phyloP scores from a whole-genome alignment of 2,888 invertebrate species.

The Deilephila porcellus region DNA sequence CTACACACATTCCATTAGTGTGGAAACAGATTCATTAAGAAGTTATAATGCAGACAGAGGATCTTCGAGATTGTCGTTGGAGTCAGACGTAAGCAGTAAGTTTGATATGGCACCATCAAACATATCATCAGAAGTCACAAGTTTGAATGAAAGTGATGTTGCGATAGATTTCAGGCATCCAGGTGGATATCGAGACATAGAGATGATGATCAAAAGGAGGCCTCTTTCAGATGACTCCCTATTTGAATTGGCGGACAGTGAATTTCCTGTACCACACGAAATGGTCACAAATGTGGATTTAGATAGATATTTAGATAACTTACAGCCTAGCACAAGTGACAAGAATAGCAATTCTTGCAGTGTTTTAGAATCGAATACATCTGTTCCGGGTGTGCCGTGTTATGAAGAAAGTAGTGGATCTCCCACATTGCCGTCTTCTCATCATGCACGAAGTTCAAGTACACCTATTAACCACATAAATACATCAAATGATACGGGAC shows the following conservation, averaged over 20 bases:
- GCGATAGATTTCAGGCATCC: slow-evolving; percentile 84
- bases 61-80: slow-evolving; percentile 76
- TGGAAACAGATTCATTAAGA: slow-evolving; percentile 75
- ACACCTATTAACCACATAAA: slow-evolving; percentile 64
- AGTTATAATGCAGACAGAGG: slow-evolving; percentile 79
- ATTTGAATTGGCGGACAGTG: slow-evolving; percentile 87
- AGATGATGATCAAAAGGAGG: slow-evolving; percentile 87
- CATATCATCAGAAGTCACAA: slow-evolving; percentile 72
- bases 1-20: slow-evolving; percentile 66
- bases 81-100: slow-evolving; percentile 81
- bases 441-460: slow-evolving; percentile 69
- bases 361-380: slow-evolving; percentile 51
- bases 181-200: slow-evolving; percentile 78
- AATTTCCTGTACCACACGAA: slow-evolving; percentile 80
- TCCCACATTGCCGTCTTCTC: slow-evolving; percentile 48
- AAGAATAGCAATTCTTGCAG: slow-evolving; percentile 41
- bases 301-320: slow-evolving; percentile 87
- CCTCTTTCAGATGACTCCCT: slow-evolving; percentile 91
- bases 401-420: slow-evolving; percentile 59
- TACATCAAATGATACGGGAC: slow-evolving; percentile 47
- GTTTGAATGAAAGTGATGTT: slow-evolving; percentile 74
- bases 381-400: slow-evolving; percentile 48
- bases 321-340: slow-evolving; percentile 79
- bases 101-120: slow-evolving; percentile 77
- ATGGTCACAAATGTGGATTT: slow-evolving; percentile 85